Evolutionary conservation across 92 coral and sea anemone genomes (phyloP), one percentile per base, ranked within the genome.

Genomic region (Epizoanthus ramosus): DNA sequence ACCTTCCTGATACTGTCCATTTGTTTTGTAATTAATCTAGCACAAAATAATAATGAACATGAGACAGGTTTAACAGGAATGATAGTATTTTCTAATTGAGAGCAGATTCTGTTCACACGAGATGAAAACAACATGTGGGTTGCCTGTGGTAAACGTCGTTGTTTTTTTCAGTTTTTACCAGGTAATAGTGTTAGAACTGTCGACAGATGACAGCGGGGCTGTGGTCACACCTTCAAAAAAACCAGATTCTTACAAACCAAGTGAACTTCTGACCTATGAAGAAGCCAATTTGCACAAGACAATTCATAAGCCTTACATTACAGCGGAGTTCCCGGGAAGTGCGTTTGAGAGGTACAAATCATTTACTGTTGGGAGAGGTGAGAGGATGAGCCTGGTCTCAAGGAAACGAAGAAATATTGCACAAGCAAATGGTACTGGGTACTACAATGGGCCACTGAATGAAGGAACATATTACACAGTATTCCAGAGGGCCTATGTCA

Each of bases 401-500:
- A 37, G 66, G 17, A 63, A 79, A 28, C 47, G 91, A 17, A 73
- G 91, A 65, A 71, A 69, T 56, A 37, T 79, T 54, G 72, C 84
- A 74, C 80, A 59, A 15, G 67, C 79, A 1, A 56, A 66, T 73
- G 31, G 52, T 4, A 73, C 59, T 59, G 86, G 77, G 15, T 93
- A 83, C 79, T 91, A 84, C 74, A 93, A 93, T 57, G 97, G 97
- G 18, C 97, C 97, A 15, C 72, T 93, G 47, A 79, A 84, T 21
- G 91, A 85, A 43, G 74, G 60, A 1, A 93, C 97, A 2, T 93
- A 33, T 60, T 93, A 93, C 59, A 79, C 91, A 1, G 92, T 89
- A 80, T 93, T 93, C 71, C 93, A 88, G 74, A 85, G 97, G 57
- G 97, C 97, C 16, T 88, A 90, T 57, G 90, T 93, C 15, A 68